phyloP scores from a whole-genome alignment of 2,797 vertebrate species.

The Odontamblyopus lacepedii region DNA sequence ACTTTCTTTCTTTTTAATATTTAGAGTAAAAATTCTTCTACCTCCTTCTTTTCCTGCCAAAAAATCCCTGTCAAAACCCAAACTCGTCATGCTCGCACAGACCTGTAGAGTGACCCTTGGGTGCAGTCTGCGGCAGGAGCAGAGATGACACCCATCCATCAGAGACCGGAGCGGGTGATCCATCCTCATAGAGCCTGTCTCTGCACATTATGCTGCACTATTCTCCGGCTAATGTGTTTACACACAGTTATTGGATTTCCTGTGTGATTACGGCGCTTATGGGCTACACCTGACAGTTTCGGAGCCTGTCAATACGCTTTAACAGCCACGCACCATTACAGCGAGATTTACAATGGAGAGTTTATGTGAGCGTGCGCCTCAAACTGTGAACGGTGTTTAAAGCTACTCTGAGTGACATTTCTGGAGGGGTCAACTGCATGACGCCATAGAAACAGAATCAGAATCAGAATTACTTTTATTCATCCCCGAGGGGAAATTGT shows the following conservation, averaged over 20 bases:
- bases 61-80: no score
- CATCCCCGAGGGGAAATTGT: no score
- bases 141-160: conserved; percentile 73
- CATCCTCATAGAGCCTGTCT: conserved; percentile 75
- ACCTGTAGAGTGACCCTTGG: conserved; percentile 16
- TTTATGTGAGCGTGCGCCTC: no score
- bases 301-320: conserved; percentile 26
- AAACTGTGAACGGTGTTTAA: no score
- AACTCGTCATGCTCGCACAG: no score
- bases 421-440: no score
- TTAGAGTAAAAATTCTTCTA: no score
- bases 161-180: conserved; percentile 65
- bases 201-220: conserved; percentile 64
- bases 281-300: conserved; percentile 54
- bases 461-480: no score
- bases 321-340: conserved; percentile 51
- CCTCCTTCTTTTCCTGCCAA: no score
- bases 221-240: conserved; percentile 53
- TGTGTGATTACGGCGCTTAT: conserved; percentile 53
- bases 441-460: no score
- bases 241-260: conserved; percentile 44
- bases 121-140: conserved; percentile 27
- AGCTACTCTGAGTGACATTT: no score
- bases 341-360: conserved; percentile 15
- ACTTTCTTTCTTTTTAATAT: no score